Evolutionary conservation across 1,140 invertebrate species (phyloP).

Genomic region (Atopsyche davidsoni): DNA sequence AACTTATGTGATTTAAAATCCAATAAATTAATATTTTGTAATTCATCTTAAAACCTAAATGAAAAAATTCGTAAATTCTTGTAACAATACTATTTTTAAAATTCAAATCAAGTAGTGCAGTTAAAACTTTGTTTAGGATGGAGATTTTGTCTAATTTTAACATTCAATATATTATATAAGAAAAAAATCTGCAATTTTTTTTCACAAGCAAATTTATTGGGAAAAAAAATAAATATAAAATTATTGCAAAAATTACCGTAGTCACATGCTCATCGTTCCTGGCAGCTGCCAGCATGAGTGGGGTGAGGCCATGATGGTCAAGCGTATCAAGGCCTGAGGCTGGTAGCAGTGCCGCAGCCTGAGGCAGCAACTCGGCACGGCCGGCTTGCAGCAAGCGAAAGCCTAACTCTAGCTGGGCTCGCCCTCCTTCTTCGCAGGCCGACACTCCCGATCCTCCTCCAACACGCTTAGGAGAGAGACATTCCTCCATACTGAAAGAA

Average conservation of each 20-base stretch:
- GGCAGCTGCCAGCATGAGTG: slow-evolving; percentile 74
- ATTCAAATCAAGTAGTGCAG: too few relatives aligned
- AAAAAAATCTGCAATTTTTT: too few relatives aligned
- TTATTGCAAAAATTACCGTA: slow-evolving; percentile 38
- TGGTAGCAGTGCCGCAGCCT: slow-evolving; percentile 70
- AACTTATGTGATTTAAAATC: too few relatives aligned
- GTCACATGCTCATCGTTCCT: slow-evolving; percentile 73
- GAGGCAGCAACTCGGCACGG: slow-evolving; percentile 68
- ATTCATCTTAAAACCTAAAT: too few relatives aligned
- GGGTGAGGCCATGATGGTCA: slow-evolving; percentile 72
- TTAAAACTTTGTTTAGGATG: too few relatives aligned
- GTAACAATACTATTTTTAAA: too few relatives aligned
- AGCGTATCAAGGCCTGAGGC: slow-evolving; percentile 67
- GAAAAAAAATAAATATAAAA: slow-evolving; percentile 7
- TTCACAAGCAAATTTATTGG: too few relatives aligned
- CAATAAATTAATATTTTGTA: too few relatives aligned
- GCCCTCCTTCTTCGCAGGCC: slow-evolving; percentile 41
- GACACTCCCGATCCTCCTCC: slow-evolving; percentile 34
- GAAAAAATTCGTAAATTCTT: too few relatives aligned
- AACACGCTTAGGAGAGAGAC: slow-evolving; percentile 33
- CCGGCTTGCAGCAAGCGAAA: slow-evolving; percentile 75
- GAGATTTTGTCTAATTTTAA: too few relatives aligned
- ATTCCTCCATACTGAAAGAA: slow-evolving; percentile 28
- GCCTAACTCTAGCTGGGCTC: slow-evolving; percentile 68
- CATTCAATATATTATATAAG: too few relatives aligned